Percentiles rank a stretch among this genome's conserved stretches.
Conservation (phyloP, 2,888 invertebrate genomes). For the Embidobia sp. region DNA sequence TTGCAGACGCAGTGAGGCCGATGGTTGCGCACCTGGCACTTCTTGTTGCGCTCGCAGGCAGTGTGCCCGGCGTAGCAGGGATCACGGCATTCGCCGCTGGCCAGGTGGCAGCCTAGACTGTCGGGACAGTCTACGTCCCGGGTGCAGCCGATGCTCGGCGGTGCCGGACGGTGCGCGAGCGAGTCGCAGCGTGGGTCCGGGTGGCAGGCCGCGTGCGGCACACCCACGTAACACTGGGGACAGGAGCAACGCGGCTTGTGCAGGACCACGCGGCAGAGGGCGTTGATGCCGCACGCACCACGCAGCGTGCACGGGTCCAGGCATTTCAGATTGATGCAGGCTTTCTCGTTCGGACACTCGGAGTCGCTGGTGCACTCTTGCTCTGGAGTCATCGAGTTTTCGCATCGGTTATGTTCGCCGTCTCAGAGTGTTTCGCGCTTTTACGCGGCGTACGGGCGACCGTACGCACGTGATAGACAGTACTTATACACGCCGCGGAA, state of each 20-base stretch:
- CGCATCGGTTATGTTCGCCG: conserved; percentile 28
- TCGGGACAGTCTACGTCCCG: conserved; percentile 88
- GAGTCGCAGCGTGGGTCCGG: conserved; percentile 90
- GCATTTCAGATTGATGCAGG: conserved; percentile 95
- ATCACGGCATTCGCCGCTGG: conserved; percentile 89
- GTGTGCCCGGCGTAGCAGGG: conserved; percentile 87
- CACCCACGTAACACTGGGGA: conserved; percentile 93
- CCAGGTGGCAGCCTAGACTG: conserved; percentile 87
- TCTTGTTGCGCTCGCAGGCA: conserved; percentile 90
- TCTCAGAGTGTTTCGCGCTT: neutral
- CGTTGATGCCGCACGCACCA: conserved; percentile 94
- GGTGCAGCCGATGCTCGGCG: conserved; percentile 84
- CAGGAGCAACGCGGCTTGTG: conserved; percentile 94
- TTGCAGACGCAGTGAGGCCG: conserved; percentile 94
- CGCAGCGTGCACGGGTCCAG: conserved; percentile 94
- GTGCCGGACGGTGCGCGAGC: conserved; percentile 84
- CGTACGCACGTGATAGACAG: no score
- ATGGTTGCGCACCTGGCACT: conserved; percentile 93
- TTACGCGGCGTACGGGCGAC: no score
- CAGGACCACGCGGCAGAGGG: conserved; percentile 91
- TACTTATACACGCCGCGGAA: conserved; percentile 12
- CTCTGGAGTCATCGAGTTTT: conserved; percentile 82
- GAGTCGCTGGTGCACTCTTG: conserved; percentile 94
- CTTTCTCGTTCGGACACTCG: conserved; percentile 95
- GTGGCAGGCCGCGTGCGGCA: conserved; percentile 89